Evolutionary conservation across 2,113 vertebrate genomes (phyloP).

Genomic region (Tangachromis dhanisi): DNA sequence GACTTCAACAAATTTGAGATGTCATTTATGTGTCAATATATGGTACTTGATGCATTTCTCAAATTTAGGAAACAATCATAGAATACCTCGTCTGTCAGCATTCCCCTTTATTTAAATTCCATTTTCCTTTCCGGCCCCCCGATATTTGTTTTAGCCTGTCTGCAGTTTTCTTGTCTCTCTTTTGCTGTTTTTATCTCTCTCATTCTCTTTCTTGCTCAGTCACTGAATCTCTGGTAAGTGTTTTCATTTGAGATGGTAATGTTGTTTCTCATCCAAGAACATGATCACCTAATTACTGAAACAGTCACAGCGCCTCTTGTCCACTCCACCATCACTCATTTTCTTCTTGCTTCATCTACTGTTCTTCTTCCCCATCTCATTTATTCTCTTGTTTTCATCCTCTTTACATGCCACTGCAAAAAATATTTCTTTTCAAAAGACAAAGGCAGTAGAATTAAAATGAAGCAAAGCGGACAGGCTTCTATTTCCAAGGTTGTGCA

Average conservation of each 20-base stretch:
- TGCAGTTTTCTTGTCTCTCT: neutral
- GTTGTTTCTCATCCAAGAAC: constrained; percentile 3
- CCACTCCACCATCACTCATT: neutral
- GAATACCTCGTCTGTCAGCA: neutral
- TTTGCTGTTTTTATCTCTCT: neutral
- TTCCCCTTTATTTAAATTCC: neutral
- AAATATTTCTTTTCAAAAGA: neutral
- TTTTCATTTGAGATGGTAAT: constrained; percentile 5
- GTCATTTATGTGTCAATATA: neutral
- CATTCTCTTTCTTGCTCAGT: neutral
- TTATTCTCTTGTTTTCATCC: neutral
- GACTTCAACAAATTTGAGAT: neutral
- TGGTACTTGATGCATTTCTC: neutral
- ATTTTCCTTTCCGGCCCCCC: neutral
- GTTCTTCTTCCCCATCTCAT: neutral
- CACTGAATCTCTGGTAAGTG: neutral
- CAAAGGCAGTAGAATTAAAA: neutral
- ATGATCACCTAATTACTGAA: constrained; percentile 13
- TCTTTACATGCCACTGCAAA: neutral
- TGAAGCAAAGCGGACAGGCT: neutral
- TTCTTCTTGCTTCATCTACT: neutral
- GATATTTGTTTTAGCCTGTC: neutral
- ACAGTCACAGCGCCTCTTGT: neutral
- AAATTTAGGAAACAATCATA: neutral
- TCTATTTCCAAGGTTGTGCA: neutral